phyloP scores from a whole-genome alignment of 1,140 invertebrate genomes.

The Dendrolimus kikuchii region DNA sequence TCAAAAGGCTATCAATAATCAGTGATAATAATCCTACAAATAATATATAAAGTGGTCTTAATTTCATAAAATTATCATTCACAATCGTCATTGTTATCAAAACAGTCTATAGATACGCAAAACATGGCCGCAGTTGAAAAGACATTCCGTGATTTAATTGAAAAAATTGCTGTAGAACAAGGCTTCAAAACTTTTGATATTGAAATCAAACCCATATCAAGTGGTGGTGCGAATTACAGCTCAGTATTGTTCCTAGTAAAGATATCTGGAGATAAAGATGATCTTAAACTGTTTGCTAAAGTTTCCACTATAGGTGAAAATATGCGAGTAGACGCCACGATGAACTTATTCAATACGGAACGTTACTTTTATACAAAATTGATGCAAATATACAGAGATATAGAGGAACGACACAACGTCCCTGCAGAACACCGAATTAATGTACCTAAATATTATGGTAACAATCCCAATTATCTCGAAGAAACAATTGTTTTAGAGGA shows the following conservation, averaged over 20 bases:
- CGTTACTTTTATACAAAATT: constrained; percentile 31
- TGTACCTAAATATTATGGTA: constrained; percentile 19
- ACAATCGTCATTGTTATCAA: too few relatives aligned
- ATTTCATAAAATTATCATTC: too few relatives aligned
- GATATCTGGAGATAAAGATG: constrained; percentile 15
- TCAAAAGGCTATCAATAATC: too few relatives aligned
- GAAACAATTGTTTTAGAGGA: constrained; percentile 23
- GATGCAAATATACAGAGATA: constrained; percentile 23
- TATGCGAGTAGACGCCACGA: constrained; percentile 16
- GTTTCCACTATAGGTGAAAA: constrained; percentile 30
- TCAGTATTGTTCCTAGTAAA: constrained; percentile 24
- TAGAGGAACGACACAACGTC: constrained; percentile 28
- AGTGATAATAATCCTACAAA: too few relatives aligned
- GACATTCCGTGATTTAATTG: not conserved
- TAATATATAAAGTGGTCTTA: too few relatives aligned
- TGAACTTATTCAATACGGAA: constrained; percentile 33
- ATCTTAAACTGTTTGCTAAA: constrained; percentile 41
- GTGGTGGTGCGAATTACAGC: constrained; percentile 34
- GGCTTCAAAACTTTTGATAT: not conserved
- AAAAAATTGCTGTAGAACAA: not conserved
- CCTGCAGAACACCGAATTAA: constrained; percentile 20
- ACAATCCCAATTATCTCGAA: not conserved
- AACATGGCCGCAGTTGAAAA: too few relatives aligned
- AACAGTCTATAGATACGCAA: too few relatives aligned
- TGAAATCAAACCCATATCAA: not conserved